A percentile compares a stretch with the other conserved stretches of the same genome.
These are phyloP conservation scores for Aplochiton taeniatus DNA, from an alignment of 2,797 vertebrate species.

Conservation along the genomic window DNA sequence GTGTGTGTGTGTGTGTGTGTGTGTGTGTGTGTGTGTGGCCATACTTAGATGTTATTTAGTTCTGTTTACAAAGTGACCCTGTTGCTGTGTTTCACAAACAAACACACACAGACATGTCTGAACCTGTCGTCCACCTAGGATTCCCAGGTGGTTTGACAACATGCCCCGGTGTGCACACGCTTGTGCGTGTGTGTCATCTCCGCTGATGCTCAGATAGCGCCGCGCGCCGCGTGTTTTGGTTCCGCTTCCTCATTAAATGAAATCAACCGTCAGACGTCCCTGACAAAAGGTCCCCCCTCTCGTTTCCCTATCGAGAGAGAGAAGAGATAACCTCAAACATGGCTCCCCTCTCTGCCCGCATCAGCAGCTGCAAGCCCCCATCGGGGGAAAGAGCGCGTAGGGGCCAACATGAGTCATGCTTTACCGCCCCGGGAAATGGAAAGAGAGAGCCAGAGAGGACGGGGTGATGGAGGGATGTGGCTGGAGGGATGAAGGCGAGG, in stretches of 20 bases:
- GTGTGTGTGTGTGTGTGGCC: slow-evolving; percentile 20
- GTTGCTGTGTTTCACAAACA: slow-evolving; percentile 8
- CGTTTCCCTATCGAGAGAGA: slow-evolving; percentile 16
- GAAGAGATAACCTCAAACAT: slow-evolving; percentile 30
- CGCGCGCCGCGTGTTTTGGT: not conserved
- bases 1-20: slow-evolving; percentile 31
- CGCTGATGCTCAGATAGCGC: no score
- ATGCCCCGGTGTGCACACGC: no score
- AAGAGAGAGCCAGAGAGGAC: not conserved
- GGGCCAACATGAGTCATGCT: no score
- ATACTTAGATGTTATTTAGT: not conserved
- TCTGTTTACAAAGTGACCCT: not conserved
- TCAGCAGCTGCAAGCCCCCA: slow-evolving; percentile 38
- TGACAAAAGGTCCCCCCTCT: slow-evolving; percentile 15
- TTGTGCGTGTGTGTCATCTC: no score
- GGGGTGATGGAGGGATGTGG: slow-evolving; percentile 14
- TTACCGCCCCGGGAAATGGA: not conserved
- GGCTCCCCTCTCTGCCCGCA: slow-evolving; percentile 53
- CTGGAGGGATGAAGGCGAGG: slow-evolving; percentile 45
- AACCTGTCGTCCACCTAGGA: slow-evolving; percentile 18
- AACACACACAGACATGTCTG: slow-evolving; percentile 23
- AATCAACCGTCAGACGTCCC: slow-evolving; percentile 14
- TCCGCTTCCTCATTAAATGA: not conserved
- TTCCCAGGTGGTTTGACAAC: no score
- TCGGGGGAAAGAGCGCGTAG: slow-evolving; percentile 4